These are phyloP conservation scores for Echinometra lucunter DNA, from an alignment of 53 echinoderm and acorn worm genomes.

Conservation along the genomic window DNA sequence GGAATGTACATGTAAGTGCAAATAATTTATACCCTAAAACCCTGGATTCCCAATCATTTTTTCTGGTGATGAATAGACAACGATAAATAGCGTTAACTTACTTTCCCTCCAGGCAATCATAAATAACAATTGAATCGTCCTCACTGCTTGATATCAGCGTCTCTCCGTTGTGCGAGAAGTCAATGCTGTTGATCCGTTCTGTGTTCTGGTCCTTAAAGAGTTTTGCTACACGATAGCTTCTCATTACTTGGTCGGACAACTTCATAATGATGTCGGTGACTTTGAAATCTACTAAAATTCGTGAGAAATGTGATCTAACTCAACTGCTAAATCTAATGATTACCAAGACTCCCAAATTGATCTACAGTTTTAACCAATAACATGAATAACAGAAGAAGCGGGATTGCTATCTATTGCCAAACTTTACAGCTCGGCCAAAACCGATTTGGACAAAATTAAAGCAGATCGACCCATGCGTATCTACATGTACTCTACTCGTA, in stretches of 20 bases:
- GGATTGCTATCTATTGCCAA: neutral
- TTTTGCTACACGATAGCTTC: slow-evolving; percentile 94
- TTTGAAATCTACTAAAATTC: neutral
- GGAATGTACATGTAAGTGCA: too few species aligned
- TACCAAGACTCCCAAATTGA: neutral
- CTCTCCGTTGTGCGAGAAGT: slow-evolving; percentile 99
- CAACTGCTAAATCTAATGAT: neutral
- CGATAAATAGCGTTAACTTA: slow-evolving; percentile 65
- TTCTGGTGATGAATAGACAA: neutral
- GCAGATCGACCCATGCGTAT: neutral
- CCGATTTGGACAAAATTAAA: neutral
- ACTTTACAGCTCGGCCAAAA: neutral
- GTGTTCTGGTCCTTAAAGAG: slow-evolving; percentile 99
- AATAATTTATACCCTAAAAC: too few species aligned
- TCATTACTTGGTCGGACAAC: slow-evolving; percentile 97
- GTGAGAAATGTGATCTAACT: neutral
- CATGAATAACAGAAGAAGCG: too few species aligned
- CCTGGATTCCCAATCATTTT: too few species aligned
- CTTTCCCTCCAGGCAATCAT: slow-evolving; percentile 99
- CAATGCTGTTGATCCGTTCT: slow-evolving; percentile 95
- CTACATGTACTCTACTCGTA: too few species aligned
- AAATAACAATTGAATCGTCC: slow-evolving; percentile 98
- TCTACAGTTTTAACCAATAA: neutral
- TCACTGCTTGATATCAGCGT: slow-evolving; percentile 99
- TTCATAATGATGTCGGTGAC: slow-evolving; percentile 77